phyloP scores from a whole-genome alignment of 2,888 invertebrate genomes.

The Mesorhabditis spiculigera region DNA sequence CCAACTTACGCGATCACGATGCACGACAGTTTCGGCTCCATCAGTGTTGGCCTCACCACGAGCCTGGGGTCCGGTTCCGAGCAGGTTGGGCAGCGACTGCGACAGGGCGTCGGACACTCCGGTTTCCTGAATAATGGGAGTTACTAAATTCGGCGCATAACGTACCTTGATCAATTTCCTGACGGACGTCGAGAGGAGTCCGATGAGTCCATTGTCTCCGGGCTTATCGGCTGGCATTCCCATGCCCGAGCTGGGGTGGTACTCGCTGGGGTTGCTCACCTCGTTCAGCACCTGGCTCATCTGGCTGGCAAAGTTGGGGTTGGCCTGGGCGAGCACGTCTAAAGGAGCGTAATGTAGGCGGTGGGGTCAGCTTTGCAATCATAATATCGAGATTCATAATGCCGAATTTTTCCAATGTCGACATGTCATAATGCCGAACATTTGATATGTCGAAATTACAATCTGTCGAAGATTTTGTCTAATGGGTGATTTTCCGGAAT shows the following conservation, averaged over 20 bases:
- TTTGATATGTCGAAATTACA: too few relatives aligned
- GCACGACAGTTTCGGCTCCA: slow-evolving; percentile 14
- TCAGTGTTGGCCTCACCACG: neutral
- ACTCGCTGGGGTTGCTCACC: slow-evolving; percentile 42
- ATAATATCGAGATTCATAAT: too few relatives aligned
- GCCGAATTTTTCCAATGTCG: too few relatives aligned
- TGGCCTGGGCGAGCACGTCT: slow-evolving; percentile 54
- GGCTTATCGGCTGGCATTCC: slow-evolving; percentile 54
- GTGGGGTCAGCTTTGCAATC: too few relatives aligned
- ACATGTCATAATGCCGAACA: too few relatives aligned
- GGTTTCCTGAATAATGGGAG: slow-evolving; percentile 29
- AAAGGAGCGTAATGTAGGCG: neutral
- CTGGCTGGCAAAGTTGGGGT: slow-evolving; percentile 54
- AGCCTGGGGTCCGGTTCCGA: slow-evolving; percentile 27
- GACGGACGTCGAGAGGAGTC: slow-evolving; percentile 54
- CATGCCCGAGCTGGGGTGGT: slow-evolving; percentile 30
- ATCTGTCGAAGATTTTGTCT: too few relatives aligned
- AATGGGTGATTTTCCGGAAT: too few relatives aligned
- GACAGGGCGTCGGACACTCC: slow-evolving; percentile 57
- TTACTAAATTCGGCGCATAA: slow-evolving; percentile 19
- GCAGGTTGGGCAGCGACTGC: slow-evolving; percentile 50
- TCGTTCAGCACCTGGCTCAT: slow-evolving; percentile 44
- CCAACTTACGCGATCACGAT: slow-evolving; percentile 26
- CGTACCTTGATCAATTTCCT: slow-evolving; percentile 57
- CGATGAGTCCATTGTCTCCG: slow-evolving; percentile 57